These are phyloP conservation scores for Trichonephila clavipes DNA, from an alignment of 1,140 invertebrate genomes.

Conservation along the genomic window DNA sequence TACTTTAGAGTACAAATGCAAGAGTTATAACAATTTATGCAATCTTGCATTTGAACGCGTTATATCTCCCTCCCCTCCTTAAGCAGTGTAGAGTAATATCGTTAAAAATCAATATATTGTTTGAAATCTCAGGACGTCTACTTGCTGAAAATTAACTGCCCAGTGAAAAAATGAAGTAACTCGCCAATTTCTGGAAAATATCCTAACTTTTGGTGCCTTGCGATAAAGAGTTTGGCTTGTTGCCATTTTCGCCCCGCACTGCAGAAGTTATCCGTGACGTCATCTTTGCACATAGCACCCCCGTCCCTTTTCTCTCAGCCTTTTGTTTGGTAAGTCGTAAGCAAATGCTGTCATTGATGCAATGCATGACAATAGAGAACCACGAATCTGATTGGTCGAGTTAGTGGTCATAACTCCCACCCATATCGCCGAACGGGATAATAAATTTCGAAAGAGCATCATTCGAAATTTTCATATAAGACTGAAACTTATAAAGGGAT, in stretches of 20 bases:
- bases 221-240: slow-evolving; percentile 65
- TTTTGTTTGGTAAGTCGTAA: slow-evolving; percentile 58
- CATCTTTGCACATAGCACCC: slow-evolving; percentile 37
- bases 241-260: slow-evolving; percentile 75
- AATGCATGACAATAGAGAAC: slow-evolving; percentile 50
- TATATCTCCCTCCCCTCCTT: too few relatives aligned
- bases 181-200: slow-evolving; percentile 53
- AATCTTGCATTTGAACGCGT: too few relatives aligned
- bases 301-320: neutral
- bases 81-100: too few relatives aligned
- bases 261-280: slow-evolving; percentile 75
- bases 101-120: too few relatives aligned
- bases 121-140: too few relatives aligned
- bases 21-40: too few relatives aligned
- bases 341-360: slow-evolving; percentile 69
- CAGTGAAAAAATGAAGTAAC: neutral
- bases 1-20: too few relatives aligned
- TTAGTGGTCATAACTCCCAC: slow-evolving; percentile 28
- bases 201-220: slow-evolving; percentile 50
- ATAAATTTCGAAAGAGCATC: neutral
- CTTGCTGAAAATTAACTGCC: too few relatives aligned
- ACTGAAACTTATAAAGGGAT: neutral
- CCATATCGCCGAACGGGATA: neutral
- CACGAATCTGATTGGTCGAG: slow-evolving; percentile 38
- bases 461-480: neutral